Conservation (phyloP, 2,888 invertebrate genomes). For the Ypsolopha scabrella region DNA sequence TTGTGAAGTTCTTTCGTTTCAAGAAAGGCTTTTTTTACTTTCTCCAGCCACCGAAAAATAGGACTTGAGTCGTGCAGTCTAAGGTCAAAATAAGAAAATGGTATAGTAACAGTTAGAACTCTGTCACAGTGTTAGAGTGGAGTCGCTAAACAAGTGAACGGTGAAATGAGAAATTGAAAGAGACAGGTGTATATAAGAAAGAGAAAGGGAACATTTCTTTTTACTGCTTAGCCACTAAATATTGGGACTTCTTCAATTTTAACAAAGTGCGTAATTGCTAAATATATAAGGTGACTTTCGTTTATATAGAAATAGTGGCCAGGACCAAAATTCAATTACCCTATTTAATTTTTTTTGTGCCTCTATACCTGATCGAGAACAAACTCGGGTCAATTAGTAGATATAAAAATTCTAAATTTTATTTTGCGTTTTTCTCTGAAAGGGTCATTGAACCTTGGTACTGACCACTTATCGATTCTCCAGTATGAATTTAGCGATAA, state of each 20-base stretch:
- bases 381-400: too few relatives aligned
- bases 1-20: constrained; percentile 29
- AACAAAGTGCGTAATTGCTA: too few relatives aligned
- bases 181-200: constrained; percentile 41
- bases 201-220: constrained; percentile 49
- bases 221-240: constrained; percentile 26
- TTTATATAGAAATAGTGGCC: background rate
- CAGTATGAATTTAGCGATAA: too few relatives aligned
- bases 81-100: constrained; percentile 4
- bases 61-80: constrained; percentile 15
- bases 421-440: too few relatives aligned
- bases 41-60: constrained; percentile 15
- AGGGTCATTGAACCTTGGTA: too few relatives aligned
- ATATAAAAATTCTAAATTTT: too few relatives aligned
- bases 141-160: constrained; percentile 69
- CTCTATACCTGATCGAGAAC: too few relatives aligned
- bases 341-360: background rate
- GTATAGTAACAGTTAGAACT: constrained; percentile 23
- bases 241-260: too few relatives aligned
- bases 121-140: constrained; percentile 26
- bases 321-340: too few relatives aligned
- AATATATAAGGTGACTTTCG: too few relatives aligned
- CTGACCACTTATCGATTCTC: too few relatives aligned
- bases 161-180: constrained; percentile 68
- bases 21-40: constrained; percentile 33